Percentiles rank a stretch among this genome's conserved stretches.
Evolutionary conservation across 1,140 invertebrate species (phyloP).

Genomic region (Orius laevigatus): DNA sequence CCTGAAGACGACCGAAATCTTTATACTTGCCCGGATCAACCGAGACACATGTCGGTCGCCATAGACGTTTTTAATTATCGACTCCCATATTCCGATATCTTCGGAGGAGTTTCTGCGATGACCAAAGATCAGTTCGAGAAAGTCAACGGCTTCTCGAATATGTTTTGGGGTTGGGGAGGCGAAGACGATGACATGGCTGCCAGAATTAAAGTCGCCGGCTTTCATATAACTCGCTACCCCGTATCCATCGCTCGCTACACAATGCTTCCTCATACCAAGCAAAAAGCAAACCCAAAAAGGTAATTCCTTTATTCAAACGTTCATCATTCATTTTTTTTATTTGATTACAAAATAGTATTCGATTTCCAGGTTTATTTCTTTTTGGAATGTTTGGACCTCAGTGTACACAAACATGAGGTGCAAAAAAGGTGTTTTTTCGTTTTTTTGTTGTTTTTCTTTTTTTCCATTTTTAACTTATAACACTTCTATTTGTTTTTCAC

Average conservation of each 20-base stretch:
- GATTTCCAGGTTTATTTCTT: too few relatives aligned
- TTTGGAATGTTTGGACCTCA: too few relatives aligned
- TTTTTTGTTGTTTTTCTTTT: too few relatives aligned
- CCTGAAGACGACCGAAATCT: slow-evolving; percentile 84
- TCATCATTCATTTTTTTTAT: neutral
- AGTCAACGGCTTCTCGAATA: slow-evolving; percentile 83
- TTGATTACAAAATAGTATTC: neutral
- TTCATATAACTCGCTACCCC: slow-evolving; percentile 74
- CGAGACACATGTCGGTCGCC: slow-evolving; percentile 87
- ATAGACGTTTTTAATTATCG: slow-evolving; percentile 78
- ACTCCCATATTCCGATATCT: slow-evolving; percentile 76
- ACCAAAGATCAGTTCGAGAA: slow-evolving; percentile 59
- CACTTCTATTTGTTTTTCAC: too few relatives aligned
- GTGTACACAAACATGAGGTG: too few relatives aligned
- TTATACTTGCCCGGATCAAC: slow-evolving; percentile 78
- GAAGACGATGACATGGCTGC: slow-evolving; percentile 88
- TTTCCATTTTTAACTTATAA: too few relatives aligned
- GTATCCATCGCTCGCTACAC: slow-evolving; percentile 74
- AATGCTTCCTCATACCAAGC: slow-evolving; percentile 78
- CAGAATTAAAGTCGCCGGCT: slow-evolving; percentile 55
- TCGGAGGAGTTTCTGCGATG: slow-evolving; percentile 79
- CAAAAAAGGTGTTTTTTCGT: too few relatives aligned
- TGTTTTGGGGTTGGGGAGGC: slow-evolving; percentile 85
- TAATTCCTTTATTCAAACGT: slow-evolving; percentile 25
- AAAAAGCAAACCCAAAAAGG: slow-evolving; percentile 77